A percentile compares a stretch with the other conserved stretches of the same genome.
Evolutionary conservation across 2,113 vertebrate genomes (phyloP).

Genomic region (Eurystomus gularis): DNA sequence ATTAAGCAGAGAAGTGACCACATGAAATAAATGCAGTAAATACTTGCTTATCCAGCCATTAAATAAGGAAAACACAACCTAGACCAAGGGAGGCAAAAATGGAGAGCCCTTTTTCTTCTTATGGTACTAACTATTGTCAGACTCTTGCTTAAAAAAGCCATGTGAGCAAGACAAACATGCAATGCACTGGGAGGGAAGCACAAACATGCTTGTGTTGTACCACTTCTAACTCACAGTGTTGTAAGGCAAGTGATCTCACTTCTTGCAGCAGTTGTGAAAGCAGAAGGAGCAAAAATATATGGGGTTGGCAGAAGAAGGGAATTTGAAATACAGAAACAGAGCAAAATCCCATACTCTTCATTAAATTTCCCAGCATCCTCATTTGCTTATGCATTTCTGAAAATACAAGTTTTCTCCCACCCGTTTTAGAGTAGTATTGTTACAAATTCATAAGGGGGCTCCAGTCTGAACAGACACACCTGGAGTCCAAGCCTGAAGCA

Average conservation of each 20-base stretch:
- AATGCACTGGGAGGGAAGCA: neutral
- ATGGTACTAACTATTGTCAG: neutral
- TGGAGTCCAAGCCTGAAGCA: neutral
- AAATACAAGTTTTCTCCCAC: neutral
- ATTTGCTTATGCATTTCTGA: neutral
- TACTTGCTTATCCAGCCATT: neutral
- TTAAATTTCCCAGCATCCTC: neutral
- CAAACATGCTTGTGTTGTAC: accelerated
- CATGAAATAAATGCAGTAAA: neutral
- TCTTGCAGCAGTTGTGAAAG: neutral
- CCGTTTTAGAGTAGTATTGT: neutral
- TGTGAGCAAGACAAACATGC: neutral
- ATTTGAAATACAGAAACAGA: neutral
- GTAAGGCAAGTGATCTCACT: neutral
- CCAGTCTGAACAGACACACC: neutral
- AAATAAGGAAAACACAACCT: neutral
- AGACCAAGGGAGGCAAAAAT: neutral
- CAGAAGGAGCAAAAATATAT: neutral
- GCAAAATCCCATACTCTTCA: neutral
- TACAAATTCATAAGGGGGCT: neutral
- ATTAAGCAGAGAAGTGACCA: neutral
- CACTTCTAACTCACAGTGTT: neutral
- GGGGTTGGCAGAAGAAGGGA: neutral
- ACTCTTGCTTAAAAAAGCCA: neutral
- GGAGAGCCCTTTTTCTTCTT: neutral